Evolutionary conservation across 2,888 invertebrate species (phyloP).

Genomic region (Torymus tubicola): DNA sequence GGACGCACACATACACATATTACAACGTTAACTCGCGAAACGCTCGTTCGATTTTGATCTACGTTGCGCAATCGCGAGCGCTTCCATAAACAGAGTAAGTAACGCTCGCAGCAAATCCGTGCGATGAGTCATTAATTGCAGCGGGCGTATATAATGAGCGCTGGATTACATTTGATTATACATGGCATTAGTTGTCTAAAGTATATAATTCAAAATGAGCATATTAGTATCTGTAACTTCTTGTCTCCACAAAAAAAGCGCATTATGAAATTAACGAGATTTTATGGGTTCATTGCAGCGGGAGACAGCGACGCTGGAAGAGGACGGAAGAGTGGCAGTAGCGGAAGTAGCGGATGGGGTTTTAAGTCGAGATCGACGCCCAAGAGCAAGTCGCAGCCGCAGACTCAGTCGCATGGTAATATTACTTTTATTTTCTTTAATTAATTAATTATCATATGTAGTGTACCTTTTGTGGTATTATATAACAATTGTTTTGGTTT

Average conservation of each 20-base stretch:
- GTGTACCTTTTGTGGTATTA: too few relatives aligned
- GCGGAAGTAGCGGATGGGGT: slow-evolving; percentile 57
- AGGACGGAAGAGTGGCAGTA: slow-evolving; percentile 61
- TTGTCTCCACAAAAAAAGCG: too few relatives aligned
- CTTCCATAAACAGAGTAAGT: slow-evolving; percentile 27
- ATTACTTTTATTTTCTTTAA: too few relatives aligned
- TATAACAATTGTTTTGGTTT: too few relatives aligned
- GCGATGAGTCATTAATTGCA: slow-evolving; percentile 42
- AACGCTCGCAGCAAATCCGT: slow-evolving; percentile 18
- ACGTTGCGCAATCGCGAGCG: not conserved
- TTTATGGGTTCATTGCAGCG: slow-evolving; percentile 33
- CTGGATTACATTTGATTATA: slow-evolving; percentile 18
- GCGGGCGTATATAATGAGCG: slow-evolving; percentile 41
- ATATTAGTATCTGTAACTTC: too few relatives aligned
- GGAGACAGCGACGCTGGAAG: slow-evolving; percentile 63
- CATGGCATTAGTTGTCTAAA: too few relatives aligned
- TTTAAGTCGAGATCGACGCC: slow-evolving; percentile 56
- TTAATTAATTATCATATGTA: too few relatives aligned
- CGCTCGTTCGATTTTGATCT: too few relatives aligned
- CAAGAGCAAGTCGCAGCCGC: slow-evolving; percentile 45
- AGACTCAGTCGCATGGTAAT: slow-evolving; percentile 27
- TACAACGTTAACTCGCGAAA: too few relatives aligned
- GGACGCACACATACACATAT: too few relatives aligned
- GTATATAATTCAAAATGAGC: too few relatives aligned
- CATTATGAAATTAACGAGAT: too few relatives aligned